Evolutionary conservation across 2,888 invertebrate species (phyloP).

Genomic region (Fissipunctia ypsillon): DNA sequence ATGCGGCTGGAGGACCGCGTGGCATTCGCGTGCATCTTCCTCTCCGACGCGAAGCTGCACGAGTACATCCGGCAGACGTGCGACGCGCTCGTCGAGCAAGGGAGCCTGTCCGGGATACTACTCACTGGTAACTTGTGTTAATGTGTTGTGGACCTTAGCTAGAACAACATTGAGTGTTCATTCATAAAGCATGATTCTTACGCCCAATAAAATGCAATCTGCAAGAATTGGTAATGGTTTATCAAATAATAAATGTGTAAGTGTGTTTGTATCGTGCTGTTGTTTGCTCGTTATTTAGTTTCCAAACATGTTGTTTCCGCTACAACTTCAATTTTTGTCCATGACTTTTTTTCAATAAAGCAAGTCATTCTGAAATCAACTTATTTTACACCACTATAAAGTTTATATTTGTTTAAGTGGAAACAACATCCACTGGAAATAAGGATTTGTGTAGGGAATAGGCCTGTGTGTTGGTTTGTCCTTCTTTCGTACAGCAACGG

Average conservation of each 20-base stretch:
- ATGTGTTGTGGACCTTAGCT: background rate
- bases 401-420: background rate
- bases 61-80: slow-evolving; percentile 94
- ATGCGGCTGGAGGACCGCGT: slow-evolving; percentile 96
- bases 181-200: background rate
- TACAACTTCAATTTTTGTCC: background rate
- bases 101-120: slow-evolving; percentile 95
- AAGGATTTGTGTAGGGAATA: too few relatives aligned
- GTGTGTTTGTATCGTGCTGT: background rate
- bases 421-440: background rate
- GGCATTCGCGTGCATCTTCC: slow-evolving; percentile 97
- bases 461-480: too few relatives aligned
- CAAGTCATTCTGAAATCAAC: background rate
- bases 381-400: too few relatives aligned
- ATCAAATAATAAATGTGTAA: background rate
- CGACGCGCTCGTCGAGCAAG: slow-evolving; percentile 93
- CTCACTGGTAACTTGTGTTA: slow-evolving; percentile 92
- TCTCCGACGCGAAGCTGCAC: slow-evolving; percentile 94
- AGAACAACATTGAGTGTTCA: background rate
- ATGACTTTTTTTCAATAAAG: background rate
- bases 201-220: too few relatives aligned
- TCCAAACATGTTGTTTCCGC: background rate
- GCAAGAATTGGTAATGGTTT: background rate
- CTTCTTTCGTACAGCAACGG: too few relatives aligned
- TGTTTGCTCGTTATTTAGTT: background rate